These are phyloP conservation scores for Araneus ventricosus DNA, from an alignment of 1,140 invertebrate genomes.

Conservation along the genomic window DNA sequence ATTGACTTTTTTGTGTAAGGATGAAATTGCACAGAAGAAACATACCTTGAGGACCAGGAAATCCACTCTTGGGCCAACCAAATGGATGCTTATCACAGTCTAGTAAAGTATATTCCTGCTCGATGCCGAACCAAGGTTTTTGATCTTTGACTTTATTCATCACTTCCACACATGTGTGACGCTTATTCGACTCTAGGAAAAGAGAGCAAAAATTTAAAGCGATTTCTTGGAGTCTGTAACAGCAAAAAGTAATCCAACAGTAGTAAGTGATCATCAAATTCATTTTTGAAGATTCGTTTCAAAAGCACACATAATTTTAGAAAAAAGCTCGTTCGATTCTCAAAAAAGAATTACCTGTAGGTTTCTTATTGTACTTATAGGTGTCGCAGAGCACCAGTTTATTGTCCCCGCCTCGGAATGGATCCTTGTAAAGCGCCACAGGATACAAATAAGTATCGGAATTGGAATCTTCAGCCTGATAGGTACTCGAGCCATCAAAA, in stretches of 20 bases:
- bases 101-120: constrained; percentile 95
- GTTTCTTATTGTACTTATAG: constrained; percentile 87
- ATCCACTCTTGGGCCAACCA: constrained; percentile 97
- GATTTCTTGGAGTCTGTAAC: not conserved
- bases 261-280: not conserved
- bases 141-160: constrained; percentile 83
- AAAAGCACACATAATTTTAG: too few relatives aligned
- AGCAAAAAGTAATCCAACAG: too few relatives aligned
- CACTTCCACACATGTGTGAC: constrained; percentile 73
- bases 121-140: constrained; percentile 97
- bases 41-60: constrained; percentile 89
- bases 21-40: not conserved
- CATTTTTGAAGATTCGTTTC: constrained; percentile 84
- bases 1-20: too few relatives aligned
- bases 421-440: constrained; percentile 94
- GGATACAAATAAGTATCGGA: constrained; percentile 95
- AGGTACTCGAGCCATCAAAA: constrained; percentile 91
- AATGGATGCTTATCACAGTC: constrained; percentile 94
- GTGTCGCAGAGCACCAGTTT: constrained; percentile 94
- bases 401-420: constrained; percentile 91
- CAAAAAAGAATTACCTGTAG: constrained; percentile 82
- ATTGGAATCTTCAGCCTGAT: constrained; percentile 83
- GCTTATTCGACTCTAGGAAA: constrained; percentile 82
- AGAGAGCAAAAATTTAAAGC: not conserved
- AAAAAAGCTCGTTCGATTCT: too few relatives aligned